phyloP scores from a whole-genome alignment of 1,140 invertebrate species.

The Drosophila hydei region DNA sequence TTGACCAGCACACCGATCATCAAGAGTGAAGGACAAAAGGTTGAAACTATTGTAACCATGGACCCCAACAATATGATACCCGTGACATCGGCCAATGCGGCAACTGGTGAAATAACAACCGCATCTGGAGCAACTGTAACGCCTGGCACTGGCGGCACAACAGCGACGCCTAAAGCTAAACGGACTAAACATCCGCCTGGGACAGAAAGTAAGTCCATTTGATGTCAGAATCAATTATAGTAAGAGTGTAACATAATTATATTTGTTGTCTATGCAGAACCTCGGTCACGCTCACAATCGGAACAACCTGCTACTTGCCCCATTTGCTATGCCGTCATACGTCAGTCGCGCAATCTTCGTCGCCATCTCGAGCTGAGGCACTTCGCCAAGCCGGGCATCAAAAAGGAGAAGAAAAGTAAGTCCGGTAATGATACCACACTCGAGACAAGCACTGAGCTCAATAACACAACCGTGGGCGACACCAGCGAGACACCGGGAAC shows the following conservation, averaged over 20 bases:
- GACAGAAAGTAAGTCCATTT: constrained; percentile 64
- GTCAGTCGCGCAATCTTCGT: constrained; percentile 86
- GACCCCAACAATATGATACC: constrained; percentile 80
- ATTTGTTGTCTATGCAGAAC: constrained; percentile 48
- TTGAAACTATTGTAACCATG: constrained; percentile 81
- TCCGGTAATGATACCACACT: constrained; percentile 70
- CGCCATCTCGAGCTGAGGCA: constrained; percentile 85
- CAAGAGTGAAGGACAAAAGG: constrained; percentile 77
- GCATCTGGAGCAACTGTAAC: constrained; percentile 57
- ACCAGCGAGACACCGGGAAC: constrained; percentile 40
- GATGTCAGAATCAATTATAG: background rate
- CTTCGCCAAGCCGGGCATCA: constrained; percentile 83
- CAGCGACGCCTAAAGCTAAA: constrained; percentile 67
- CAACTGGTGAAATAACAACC: constrained; percentile 71
- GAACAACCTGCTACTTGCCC: constrained; percentile 87
- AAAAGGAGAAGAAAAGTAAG: constrained; percentile 84
- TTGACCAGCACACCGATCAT: constrained; percentile 73
- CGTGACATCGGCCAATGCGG: constrained; percentile 70
- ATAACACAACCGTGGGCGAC: constrained; percentile 66
- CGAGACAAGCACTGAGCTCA: constrained; percentile 62
- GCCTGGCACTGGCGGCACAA: constrained; percentile 49
- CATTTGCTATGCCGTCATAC: constrained; percentile 86
- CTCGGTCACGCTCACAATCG: constrained; percentile 86
- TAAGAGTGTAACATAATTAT: background rate
- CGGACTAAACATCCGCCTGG: constrained; percentile 75